phyloP scores from a whole-genome alignment of 2,797 vertebrate genomes.

The Cebuella pygmaea region DNA sequence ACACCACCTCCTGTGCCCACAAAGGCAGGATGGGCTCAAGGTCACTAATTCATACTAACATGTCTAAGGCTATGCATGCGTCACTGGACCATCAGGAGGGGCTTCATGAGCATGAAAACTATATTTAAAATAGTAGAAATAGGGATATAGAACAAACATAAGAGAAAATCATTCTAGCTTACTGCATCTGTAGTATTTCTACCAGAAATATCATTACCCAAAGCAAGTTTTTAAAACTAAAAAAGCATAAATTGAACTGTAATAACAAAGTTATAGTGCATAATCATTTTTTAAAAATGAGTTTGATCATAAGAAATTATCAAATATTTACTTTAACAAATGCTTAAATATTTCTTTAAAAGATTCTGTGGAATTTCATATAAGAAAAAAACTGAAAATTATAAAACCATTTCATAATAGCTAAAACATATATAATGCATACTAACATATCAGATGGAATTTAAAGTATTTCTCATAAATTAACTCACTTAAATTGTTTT shows the following conservation, averaged over 20 bases:
- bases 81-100: background rate
- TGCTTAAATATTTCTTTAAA: background rate
- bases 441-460: background rate
- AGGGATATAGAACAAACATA: background rate
- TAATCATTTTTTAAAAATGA: background rate
- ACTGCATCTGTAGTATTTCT: background rate
- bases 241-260: background rate
- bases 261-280: background rate
- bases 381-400: background rate
- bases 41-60: background rate
- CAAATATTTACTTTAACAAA: background rate
- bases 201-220: background rate
- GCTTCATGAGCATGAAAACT: background rate
- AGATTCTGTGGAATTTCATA: background rate
- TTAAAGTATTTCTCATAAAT: background rate
- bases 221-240: slow-evolving; percentile 19
- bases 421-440: background rate
- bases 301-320: background rate
- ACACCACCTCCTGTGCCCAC: background rate
- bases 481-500: background rate
- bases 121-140: background rate
- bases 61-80: background rate
- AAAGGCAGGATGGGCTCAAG: background rate
- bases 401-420: background rate
- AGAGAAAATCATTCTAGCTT: background rate